Conservation (phyloP, 2,797 vertebrate genomes). For the Lycodopsis pacificus region DNA sequence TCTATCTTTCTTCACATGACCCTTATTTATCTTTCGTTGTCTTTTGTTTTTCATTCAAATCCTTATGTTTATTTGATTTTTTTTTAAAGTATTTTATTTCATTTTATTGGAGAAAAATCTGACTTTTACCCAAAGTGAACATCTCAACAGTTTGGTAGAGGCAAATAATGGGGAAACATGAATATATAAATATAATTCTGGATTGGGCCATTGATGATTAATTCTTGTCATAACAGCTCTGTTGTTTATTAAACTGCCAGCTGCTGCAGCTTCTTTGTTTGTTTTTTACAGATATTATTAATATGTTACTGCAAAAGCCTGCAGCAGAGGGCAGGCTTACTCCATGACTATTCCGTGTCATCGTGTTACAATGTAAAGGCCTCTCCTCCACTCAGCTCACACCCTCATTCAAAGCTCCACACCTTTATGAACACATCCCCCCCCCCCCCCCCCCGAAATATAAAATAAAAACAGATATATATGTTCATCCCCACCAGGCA, state of each 20-base stretch:
- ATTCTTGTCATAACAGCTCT: neutral
- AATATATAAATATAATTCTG: too few species aligned
- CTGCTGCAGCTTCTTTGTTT: neutral
- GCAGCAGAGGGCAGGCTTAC: slow-evolving; percentile 58
- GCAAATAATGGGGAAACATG: too few species aligned
- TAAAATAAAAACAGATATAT: neutral
- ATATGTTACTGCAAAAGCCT: rapidly evolving
- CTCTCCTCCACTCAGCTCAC: slow-evolving; percentile 10
- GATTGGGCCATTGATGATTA: neutral
- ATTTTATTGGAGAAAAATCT: neutral
- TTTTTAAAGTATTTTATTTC: too few species aligned
- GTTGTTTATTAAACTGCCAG: neutral
- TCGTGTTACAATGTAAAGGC: neutral
- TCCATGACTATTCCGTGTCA: too few species aligned
- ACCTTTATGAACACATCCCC: neutral
- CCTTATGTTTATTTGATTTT: neutral
- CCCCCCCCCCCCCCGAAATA: neutral
- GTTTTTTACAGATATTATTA: rapidly evolving
- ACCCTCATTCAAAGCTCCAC: slow-evolving; percentile 10
- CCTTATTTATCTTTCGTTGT: neutral
- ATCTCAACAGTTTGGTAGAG: too few species aligned
- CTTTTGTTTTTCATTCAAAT: neutral
- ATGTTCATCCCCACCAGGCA: slow-evolving; percentile 3
- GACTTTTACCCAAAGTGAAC: neutral
- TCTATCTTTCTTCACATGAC: neutral